Base-by-base conservation (phyloP, 2,113 vertebrate species). In the Heptranchias perlo region DNA sequence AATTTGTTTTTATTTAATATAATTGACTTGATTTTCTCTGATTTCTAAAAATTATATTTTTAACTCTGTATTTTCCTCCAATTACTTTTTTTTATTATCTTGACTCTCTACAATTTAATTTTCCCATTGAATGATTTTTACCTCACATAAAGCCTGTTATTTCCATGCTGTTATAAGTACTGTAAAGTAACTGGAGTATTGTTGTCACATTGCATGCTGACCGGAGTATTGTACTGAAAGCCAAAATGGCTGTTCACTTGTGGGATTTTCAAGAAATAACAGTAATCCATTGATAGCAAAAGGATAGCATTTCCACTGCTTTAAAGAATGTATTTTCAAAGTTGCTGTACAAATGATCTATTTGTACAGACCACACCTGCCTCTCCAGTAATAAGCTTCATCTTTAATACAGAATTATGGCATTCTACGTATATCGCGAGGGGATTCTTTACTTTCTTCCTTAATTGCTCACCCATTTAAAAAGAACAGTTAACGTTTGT, bases 371-470 rank as follows among this genome's bases (percentile, higher is more conserved):
- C 23, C 89, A 93, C 89, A 62, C 89, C 89, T 93, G 89, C 23
- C 89, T n/a, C 58, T 93, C 89, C n/a, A 39, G 58, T 93, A 93
- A 39, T 93, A 93, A 93, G 58, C 35, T 62, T 92, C 89, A 92
- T 62, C 54, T 92, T 92, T 92, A 92, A n/a, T 35, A 62, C 35
- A 39, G 58, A 93, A 39, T 93, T 39, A 62, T 91, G 78, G 78
- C 78, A 82, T 82, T 82, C 39, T 18, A 82, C 13, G 52, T 35
- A 58, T 91, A 91, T 44, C 58, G 35, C 5, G 58, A 39, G 54
- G 54, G 89, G n/a, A 39, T 62, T 93, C 18, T 93, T 93, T 62
- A 93, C 64, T 93, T 62, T 62, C 58, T 39, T 62, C 16, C 28
- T 39, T 93, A 39, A 62, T 64, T 93, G 58, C n/a, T 18, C 89